These are phyloP conservation scores for Genyomyrus donnyi DNA, from an alignment of 2,113 vertebrate genomes.

Conservation along the genomic window DNA sequence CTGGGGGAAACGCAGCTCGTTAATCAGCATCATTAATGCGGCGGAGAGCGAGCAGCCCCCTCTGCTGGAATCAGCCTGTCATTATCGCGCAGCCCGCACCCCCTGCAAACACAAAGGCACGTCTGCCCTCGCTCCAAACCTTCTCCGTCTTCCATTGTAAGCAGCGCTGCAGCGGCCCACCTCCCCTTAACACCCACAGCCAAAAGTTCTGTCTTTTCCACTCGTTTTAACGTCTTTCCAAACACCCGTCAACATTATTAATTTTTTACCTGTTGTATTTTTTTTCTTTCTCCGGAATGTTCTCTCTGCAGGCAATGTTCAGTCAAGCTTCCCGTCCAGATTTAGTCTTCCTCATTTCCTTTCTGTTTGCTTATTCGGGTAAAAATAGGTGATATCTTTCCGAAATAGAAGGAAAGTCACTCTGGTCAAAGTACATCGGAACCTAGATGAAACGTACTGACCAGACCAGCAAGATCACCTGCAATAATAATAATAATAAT, in stretches of 20 bases:
- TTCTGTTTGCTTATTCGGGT: background rate
- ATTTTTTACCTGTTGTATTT: background rate
- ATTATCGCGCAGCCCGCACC: background rate
- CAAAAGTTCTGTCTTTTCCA: background rate
- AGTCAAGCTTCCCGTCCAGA: background rate
- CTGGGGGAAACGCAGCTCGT: slow-evolving; percentile 37
- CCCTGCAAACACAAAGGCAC: background rate
- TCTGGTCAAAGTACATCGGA: background rate
- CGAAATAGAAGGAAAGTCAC: background rate
- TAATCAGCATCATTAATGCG: slow-evolving; percentile 47
- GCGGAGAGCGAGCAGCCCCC: slow-evolving; percentile 43
- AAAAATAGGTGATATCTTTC: slow-evolving; percentile 5
- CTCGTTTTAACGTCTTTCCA: background rate
- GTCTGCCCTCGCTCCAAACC: background rate
- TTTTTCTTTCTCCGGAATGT: background rate
- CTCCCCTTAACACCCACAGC: background rate
- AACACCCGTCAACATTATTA: slow-evolving; percentile 2
- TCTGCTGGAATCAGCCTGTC: slow-evolving; percentile 41
- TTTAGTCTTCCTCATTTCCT: background rate
- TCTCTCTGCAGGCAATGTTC: background rate
- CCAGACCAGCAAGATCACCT: background rate
- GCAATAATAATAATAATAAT: background rate
- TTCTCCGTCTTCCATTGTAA: background rate
- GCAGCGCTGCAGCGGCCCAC: background rate
- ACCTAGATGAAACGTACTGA: background rate